Base-by-base conservation (phyloP, 2,888 invertebrate species). In the Parnassius apollo region DNA sequence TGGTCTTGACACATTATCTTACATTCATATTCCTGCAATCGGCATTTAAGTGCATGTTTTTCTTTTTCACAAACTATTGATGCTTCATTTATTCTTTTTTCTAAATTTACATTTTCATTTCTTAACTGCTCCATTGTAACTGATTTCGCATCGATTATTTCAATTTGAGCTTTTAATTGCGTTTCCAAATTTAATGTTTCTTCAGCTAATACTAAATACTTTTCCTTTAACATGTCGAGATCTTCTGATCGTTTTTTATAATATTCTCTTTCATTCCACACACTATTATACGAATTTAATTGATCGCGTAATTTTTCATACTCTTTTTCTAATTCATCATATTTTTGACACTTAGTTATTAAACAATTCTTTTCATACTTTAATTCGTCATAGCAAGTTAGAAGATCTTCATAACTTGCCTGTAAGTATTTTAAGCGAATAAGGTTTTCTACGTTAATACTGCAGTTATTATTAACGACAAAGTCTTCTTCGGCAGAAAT, bases 1-100 rank as follows among this genome's bases (percentile, higher is more conserved):
- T 92, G 88, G 60, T 92, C 93, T 78, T 93, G 93, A 66, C 93
- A 93, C 77, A 93, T 90, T 22, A 92, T 82, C 75, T 89, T 89
- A 65, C 92, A 91, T 72, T 93, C 93, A 51, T 86, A 80, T 80
- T 93, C 93, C 68, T 90, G 85, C 48, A 93, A 75, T 79, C 92
- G 92, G 69, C 91, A 90, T 59, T 86, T 73, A 25, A 93, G 75
- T 59, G 71, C 68, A 72, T 92, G 93, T 71, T 87, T 88, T 69
- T 94, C 93, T 65, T 88, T 88, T 75, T 92, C 91, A 72, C 82
- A 85, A 42, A 66, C 65, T 52, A 86, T 75, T 18, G 75, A 68
- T 3, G 78, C 73, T 1, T 89, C 85, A 61, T 82, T 85, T 12
- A 91, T 65, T 73, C 81, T 85, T 66, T 82, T 83, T 66, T 88